phyloP scores from a whole-genome alignment of 2,113 vertebrate genomes.

The Lepidothrix coronata region DNA sequence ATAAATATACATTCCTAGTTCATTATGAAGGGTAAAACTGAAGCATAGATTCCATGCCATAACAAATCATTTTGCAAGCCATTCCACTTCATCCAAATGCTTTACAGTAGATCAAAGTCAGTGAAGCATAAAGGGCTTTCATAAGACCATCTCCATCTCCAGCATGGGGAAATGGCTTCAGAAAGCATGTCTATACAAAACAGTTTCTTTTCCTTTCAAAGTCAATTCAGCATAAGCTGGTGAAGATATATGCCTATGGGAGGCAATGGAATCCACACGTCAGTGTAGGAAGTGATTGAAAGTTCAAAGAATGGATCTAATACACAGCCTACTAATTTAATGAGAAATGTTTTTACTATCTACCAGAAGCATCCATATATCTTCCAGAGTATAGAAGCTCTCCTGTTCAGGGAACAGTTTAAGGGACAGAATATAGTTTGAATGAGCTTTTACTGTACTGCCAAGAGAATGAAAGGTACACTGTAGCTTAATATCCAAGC shows the following conservation, averaged over 20 bases:
- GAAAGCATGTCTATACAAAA: neutral
- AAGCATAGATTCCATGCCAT: neutral
- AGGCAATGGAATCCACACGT: neutral
- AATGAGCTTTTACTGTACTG: neutral
- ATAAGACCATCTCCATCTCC: neutral
- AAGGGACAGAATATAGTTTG: neutral
- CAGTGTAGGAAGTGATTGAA: neutral
- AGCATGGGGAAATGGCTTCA: neutral
- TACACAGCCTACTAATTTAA: neutral
- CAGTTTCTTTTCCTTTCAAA: neutral
- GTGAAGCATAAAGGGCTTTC: neutral
- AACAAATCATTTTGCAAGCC: constrained; percentile 26
- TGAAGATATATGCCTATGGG: neutral
- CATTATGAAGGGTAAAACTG: constrained; percentile 9
- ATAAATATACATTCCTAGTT: constrained; percentile 21
- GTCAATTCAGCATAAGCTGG: neutral
- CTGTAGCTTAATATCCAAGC: neutral
- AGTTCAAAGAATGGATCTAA: neutral
- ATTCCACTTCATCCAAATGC: neutral
- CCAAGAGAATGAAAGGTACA: neutral
- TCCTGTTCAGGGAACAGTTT: neutral
- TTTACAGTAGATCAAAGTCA: neutral
- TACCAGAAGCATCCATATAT: neutral
- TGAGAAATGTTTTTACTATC: neutral
- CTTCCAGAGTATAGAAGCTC: neutral